These are phyloP conservation scores for Diorhabda sublineata DNA, from an alignment of 1,140 invertebrate species.

Conservation along the genomic window DNA sequence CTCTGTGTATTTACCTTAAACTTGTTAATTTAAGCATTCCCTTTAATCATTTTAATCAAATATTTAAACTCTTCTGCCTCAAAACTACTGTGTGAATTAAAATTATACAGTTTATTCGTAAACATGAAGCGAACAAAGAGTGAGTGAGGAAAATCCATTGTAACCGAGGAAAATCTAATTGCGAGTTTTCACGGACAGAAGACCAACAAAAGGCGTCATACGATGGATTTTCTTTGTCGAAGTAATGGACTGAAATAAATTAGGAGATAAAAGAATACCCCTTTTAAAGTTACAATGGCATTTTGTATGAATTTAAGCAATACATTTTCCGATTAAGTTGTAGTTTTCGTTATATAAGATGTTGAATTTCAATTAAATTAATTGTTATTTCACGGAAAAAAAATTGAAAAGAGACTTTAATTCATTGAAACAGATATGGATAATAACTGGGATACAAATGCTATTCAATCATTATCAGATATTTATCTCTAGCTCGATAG, in stretches of 20 bases:
- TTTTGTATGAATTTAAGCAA: too few species aligned
- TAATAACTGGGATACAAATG: too few species aligned
- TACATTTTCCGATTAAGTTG: too few species aligned
- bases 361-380: too few species aligned
- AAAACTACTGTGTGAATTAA: neutral
- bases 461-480: too few species aligned
- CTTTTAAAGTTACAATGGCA: too few species aligned
- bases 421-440: too few species aligned
- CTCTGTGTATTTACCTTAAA: neutral
- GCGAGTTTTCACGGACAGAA: neutral
- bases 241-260: constrained; percentile 3
- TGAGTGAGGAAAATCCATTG: neutral
- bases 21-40: neutral
- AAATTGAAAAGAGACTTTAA: too few species aligned
- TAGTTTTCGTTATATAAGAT: too few species aligned
- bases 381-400: too few species aligned
- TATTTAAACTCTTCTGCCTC: neutral
- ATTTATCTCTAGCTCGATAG: too few species aligned
- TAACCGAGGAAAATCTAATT: neutral
- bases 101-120: neutral
- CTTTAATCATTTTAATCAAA: neutral
- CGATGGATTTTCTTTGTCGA: neutral
- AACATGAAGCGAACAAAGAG: neutral
- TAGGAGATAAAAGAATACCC: neutral
- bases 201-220: neutral